Conservation (phyloP, 2,888 invertebrate genomes). For the Tribolium freemani region DNA sequence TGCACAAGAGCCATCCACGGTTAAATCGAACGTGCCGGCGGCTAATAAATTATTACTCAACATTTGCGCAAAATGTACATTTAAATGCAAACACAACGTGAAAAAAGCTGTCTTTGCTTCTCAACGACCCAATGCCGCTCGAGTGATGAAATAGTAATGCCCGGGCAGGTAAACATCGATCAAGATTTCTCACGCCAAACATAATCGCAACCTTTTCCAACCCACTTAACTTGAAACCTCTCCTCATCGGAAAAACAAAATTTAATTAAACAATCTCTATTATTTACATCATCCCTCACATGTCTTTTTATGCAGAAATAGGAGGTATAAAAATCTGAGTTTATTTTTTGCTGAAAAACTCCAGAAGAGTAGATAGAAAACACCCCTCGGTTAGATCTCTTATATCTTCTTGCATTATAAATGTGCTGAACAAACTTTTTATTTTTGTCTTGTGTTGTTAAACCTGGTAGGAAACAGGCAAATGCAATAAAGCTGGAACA, state of each 20-base stretch:
- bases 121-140: constrained; percentile 5
- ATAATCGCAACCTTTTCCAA: background rate
- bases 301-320: too few relatives aligned
- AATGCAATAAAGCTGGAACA: background rate
- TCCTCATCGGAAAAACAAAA: background rate
- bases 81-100: constrained; percentile 33
- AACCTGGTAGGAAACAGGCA: background rate
- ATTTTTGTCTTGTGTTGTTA: background rate
- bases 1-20: constrained; percentile 30
- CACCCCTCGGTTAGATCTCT: background rate
- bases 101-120: constrained; percentile 28
- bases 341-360: background rate
- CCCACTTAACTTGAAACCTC: background rate
- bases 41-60: constrained; percentile 32
- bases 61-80: constrained; percentile 27
- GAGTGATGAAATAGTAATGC: constrained; percentile 27
- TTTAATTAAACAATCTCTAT: too few relatives aligned
- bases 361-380: background rate
- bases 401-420: background rate
- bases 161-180: constrained; percentile 3
- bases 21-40: constrained; percentile 30
- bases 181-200: background rate
- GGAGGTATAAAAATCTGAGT: too few relatives aligned
- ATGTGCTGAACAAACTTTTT: background rate
- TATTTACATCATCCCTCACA: too few relatives aligned